These are phyloP conservation scores for Illadopsis cleaveri DNA, from an alignment of 2,113 vertebrate species.

Conservation along the genomic window DNA sequence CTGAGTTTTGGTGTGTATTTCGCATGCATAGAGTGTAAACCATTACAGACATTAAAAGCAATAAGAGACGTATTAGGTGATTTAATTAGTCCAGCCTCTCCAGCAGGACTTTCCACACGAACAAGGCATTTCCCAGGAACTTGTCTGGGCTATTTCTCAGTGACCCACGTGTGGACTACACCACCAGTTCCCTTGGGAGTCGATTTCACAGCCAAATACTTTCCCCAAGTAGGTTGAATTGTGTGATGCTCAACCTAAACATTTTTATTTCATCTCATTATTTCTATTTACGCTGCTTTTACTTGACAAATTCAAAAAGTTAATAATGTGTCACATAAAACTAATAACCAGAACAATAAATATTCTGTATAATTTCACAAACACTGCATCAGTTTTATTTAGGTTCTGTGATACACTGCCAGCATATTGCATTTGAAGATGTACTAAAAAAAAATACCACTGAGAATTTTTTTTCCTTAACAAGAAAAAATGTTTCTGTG, in stretches of 20 bases:
- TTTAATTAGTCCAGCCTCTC: neutral
- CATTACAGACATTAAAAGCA: neutral
- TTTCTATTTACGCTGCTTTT: neutral
- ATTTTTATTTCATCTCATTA: neutral
- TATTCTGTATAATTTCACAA: neutral
- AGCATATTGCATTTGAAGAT: neutral
- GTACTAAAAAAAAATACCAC: neutral
- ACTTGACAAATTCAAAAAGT: neutral
- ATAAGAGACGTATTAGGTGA: neutral
- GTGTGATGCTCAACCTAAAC: neutral
- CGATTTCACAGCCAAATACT: neutral
- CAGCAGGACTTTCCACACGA: neutral
- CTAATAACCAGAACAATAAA: slow-evolving; percentile 34
- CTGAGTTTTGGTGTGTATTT: neutral
- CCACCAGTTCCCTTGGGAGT: neutral
- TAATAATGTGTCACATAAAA: slow-evolving; percentile 29
- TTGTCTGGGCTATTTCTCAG: neutral
- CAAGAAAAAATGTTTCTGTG: slow-evolving; percentile 7
- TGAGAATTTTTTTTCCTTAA: neutral
- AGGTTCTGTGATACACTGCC: neutral
- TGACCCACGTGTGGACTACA: neutral
- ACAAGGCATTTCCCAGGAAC: neutral
- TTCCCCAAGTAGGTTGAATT: neutral
- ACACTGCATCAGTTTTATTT: neutral
- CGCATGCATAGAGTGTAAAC: neutral